Base-by-base conservation (phyloP, 1,140 invertebrate genomes). In the Sycophila sp. region DNA sequence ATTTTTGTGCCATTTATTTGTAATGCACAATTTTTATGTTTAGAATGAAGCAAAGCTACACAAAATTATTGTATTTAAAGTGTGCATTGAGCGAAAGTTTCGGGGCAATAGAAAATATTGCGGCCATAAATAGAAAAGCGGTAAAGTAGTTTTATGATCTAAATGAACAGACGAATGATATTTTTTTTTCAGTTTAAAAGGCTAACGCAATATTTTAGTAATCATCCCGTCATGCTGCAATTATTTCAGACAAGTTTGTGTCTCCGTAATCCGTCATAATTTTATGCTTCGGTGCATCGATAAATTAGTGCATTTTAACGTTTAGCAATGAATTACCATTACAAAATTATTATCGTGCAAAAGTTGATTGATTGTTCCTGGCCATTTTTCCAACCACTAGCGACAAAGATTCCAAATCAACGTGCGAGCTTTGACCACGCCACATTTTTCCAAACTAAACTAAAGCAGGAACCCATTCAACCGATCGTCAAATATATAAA, bases 241-340 rank as follows among this genome's bases (percentile, higher is more conserved):
- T 67, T 55, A 60, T 71, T 74, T 68, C 58, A 28, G 51, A 38
- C 53, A 58, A 24, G n/a, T 56, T 19, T 67, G 40, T 40, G 51
- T 59, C 74, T 73, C 67, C 73, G 75, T 67, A 69, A 60, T 67
- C 42, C 26, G 45, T n/a, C 26, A 58, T 62, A 40, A 40, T 63
- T 58, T 58, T 38, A 38, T 28, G 34, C 55, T 24, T 22, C 55
- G 55, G 34, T 58, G 36, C 58, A 17, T 60, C 34, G n/a, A 60
- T 42, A 60, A 42, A 42, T 60, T 28, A 60, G 26, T 40, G 17
- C 24, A 26, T 53, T 30, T n/a, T 15, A 15, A 10, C 42, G 2
- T 76, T 74, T 58, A 67, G 62, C 71, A 68, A 76, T 53, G 73
- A 68, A 17, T 53, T 75, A 58, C 67, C 63, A 72, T 76, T 75